A percentile compares a stretch with the other conserved stretches of the same genome.
Conservation (phyloP, 2,113 vertebrate species). For the Lutjanus erythropterus region DNA sequence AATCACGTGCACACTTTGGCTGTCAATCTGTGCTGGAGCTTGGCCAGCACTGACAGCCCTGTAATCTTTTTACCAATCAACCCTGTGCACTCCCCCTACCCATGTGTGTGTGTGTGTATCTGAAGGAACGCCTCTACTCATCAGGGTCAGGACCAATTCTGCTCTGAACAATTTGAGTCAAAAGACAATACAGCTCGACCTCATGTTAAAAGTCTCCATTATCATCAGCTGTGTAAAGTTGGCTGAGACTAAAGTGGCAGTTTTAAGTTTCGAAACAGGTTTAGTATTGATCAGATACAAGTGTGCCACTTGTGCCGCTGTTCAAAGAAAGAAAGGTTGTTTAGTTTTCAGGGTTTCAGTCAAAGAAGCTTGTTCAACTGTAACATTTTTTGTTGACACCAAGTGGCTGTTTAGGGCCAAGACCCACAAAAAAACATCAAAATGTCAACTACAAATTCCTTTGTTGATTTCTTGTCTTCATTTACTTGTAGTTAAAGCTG, state of each 20-base stretch:
- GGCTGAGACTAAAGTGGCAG: conserved; percentile 32
- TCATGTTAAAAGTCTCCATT: conserved; percentile 60
- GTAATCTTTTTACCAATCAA: conserved; percentile 79
- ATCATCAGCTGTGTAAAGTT: conserved; percentile 64
- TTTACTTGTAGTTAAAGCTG: background rate
- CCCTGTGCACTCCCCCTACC: conserved; percentile 35
- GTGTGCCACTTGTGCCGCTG: background rate
- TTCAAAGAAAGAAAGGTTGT: background rate
- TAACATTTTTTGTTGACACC: background rate
- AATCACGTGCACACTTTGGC: conserved; percentile 57
- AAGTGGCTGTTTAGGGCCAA: background rate
- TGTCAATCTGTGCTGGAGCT: conserved; percentile 67
- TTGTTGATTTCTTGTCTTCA: background rate
- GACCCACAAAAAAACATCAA: background rate
- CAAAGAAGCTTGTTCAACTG: background rate
- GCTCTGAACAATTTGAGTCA: conserved; percentile 51
- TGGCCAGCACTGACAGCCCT: conserved; percentile 61
- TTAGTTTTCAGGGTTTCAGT: background rate
- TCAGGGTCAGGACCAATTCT: conserved; percentile 51
- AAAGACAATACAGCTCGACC: conserved; percentile 51
- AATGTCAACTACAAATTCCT: background rate
- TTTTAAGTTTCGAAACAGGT: conserved; percentile 43
- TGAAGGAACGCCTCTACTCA: conserved; percentile 33
- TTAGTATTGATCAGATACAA: conserved; percentile 42
- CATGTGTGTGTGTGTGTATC: conserved; percentile 13